phyloP scores from a whole-genome alignment of 2,113 vertebrate genomes.

The Cephalopterus ornatus region DNA sequence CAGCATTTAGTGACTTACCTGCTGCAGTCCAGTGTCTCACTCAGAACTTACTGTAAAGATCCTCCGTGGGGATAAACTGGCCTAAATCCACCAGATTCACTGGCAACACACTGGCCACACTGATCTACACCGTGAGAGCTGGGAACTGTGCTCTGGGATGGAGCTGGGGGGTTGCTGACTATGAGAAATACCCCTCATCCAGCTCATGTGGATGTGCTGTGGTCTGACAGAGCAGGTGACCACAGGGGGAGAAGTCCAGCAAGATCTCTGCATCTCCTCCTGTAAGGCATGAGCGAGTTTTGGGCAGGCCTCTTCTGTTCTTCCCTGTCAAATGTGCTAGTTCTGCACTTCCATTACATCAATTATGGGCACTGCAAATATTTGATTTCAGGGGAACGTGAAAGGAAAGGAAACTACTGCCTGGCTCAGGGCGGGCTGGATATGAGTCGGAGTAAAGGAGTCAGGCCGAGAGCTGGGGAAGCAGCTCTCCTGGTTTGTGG shows the following conservation, averaged over 20 bases:
- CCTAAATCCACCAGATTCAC: not conserved
- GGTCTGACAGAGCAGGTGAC: not conserved
- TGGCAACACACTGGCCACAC: not conserved
- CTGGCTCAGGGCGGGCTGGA: not conserved
- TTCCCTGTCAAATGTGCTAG: not conserved
- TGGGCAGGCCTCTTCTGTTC: not conserved
- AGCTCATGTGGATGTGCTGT: not conserved
- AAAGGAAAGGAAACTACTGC: not conserved
- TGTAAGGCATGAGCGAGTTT: not conserved
- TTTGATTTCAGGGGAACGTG: constrained; percentile 5
- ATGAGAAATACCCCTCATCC: not conserved
- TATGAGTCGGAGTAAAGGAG: not conserved
- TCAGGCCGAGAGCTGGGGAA: not conserved
- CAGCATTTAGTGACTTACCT: not conserved
- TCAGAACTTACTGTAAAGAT: not conserved
- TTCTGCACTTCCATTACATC: not conserved
- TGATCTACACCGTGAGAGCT: not conserved
- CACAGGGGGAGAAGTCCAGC: not conserved
- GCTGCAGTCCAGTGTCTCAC: not conserved
- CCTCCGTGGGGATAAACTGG: not conserved
- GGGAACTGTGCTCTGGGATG: not conserved
- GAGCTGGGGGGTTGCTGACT: not conserved
- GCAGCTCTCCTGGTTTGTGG: not conserved
- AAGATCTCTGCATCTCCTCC: not conserved
- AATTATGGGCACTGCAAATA: not conserved